Evolutionary conservation across 2,113 vertebrate genomes (phyloP), one percentile per base, ranked within the genome.

Genomic region (Bos javanicus): DNA sequence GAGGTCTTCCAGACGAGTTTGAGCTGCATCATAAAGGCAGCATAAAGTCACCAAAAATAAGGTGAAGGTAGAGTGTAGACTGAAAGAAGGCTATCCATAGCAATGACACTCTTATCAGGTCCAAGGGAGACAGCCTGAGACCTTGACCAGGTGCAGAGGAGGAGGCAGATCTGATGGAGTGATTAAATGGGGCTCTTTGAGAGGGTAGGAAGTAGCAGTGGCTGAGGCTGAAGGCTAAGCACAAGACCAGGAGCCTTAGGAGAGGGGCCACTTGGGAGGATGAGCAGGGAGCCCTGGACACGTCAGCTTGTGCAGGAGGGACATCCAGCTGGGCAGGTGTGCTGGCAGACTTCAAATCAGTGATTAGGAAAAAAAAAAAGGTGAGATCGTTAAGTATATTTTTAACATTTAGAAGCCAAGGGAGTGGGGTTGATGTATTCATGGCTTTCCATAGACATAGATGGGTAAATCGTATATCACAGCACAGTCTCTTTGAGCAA

Each of bases 391-490:
- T 71, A 39, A 43, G 16, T 87, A 3, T 83, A 21, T 52, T 74
- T 94, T 81, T 91, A 17, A 59, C 64, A 67, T 60, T 94, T 33
- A 59, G 28, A 80, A 92, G 57, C 43, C 57, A 74, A 46, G 4
- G 28, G 7, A 67, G 12, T 23, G 14, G 36, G 25, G 12, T 83
- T 46, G 54, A 2, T 90, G 93, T 15, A n/a, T 56, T 30, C 48
- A 50, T 19, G 30, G n/a, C 43, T 82, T 96, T 87, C 83, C 52
- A 8, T 5, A 71, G 60, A 54, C 56, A 28, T 3, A 64, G 7
- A 56, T 83, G 26, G 76, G 33, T 71, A 14, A 15, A 39, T 87
- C 0, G 0, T 57, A 8, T 10, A 6, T 48, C 78, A 54, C 25
- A 48, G 62, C 56, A 57, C 48, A 30, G 11, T 30, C 81, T 95